Base-by-base conservation (phyloP, 1,140 invertebrate species). In the Asbolus verrucosus region DNA sequence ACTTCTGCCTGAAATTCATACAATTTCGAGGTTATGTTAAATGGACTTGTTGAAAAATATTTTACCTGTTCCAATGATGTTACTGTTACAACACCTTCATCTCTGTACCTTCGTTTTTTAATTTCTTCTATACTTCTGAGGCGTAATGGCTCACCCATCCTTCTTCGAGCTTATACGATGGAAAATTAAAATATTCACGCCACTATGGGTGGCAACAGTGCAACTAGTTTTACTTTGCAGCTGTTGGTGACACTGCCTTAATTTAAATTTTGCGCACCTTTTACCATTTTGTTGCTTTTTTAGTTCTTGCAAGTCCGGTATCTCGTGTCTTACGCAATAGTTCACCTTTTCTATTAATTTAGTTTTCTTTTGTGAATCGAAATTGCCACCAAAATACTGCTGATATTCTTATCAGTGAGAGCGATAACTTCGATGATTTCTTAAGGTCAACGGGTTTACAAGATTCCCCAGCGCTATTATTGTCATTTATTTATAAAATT, bases 41-140 rank as follows among this genome's bases (percentile, higher is more conserved):
- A 11, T n/a, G 46, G 19, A 43, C 11, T 63, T n/a, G n/a, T 11
- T 38, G 1, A 6, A 27, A 15, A 72, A 67, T 8, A 33, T 54
- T 67, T 71, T 83, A 88, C 87, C 82, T 88, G 87, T 71, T 88
- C 86, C 67, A 81, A 79, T 30, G 86, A 86, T 15, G 85, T 85
- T 65, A 81, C 81, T 5, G 86, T 87, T 21, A 79, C 73, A 30
- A 82, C 69, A 33, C 81, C 80, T 71, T 87, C 85, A 71, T 83
- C 80, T 62, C 85, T 75, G 63, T 83, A 86, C 54, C 33, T 21
- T 24, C 69, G 11, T 18, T 61, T 69, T 63, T 43, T 73, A 8
- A 76, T 61, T 16, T 74, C 60, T 46, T 72, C 62, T 14, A 73
- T 59, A 46, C 63, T 65, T 46, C 75, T 41, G 36, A 73, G 18